Conservation (phyloP, 2,797 vertebrate genomes). For the Vespertilio murinus region DNA sequence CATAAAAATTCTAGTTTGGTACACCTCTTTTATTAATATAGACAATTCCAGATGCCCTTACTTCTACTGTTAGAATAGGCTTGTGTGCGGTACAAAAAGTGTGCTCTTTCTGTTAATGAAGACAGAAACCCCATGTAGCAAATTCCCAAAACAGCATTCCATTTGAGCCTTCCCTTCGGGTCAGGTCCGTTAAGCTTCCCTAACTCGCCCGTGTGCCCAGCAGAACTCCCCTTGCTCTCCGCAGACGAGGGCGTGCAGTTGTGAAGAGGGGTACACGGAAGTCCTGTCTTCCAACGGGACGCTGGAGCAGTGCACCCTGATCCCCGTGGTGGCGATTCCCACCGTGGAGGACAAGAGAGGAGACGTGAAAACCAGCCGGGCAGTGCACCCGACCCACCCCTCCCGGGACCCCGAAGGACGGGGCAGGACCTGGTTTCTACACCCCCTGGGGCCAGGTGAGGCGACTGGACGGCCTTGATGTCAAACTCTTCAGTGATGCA, state of each 20-base stretch:
- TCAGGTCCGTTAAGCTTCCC: background rate
- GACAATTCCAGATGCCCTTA: background rate
- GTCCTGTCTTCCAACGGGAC: conserved; percentile 91
- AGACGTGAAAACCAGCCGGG: conserved; percentile 96
- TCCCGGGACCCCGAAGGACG: conserved; percentile 89
- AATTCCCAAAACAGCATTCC: background rate
- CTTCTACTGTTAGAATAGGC: background rate
- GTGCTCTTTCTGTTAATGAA: background rate
- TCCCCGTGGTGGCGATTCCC: conserved; percentile 94
- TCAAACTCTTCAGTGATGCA: background rate
- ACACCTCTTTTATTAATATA: background rate
- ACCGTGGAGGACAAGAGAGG: conserved; percentile 91
- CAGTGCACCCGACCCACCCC: conserved; percentile 92
- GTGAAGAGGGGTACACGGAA: conserved; percentile 97
- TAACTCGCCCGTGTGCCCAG: background rate
- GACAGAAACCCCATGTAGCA: background rate
- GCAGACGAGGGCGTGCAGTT: conserved; percentile 91
- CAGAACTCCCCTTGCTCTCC: conserved; percentile 74
- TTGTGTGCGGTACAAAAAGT: background rate
- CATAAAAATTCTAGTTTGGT: background rate
- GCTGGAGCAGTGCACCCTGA: conserved; percentile 94
- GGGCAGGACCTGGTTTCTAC: conserved; percentile 97
- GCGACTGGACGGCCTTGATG: background rate
- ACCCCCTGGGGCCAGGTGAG: conserved; percentile 96
- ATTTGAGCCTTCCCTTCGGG: background rate